Conservation (phyloP, 1,140 invertebrate genomes). For the Zaprionus kolodkinae region DNA sequence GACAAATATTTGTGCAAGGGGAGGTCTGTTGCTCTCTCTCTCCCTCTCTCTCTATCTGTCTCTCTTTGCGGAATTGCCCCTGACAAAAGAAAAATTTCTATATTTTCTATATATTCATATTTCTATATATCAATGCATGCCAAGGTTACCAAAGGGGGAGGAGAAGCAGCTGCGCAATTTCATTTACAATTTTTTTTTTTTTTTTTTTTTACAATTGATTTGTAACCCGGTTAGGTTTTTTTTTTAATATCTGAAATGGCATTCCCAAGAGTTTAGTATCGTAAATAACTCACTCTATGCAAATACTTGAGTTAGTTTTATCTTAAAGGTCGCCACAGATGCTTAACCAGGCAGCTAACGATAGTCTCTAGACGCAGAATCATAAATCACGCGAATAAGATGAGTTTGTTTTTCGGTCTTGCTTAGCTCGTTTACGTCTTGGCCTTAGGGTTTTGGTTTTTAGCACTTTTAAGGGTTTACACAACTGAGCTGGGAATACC, state of each 20-base stretch:
- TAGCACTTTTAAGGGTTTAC: constrained; percentile 5
- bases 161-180: constrained; percentile 61
- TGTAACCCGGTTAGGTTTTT: constrained; percentile 16
- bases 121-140: constrained; percentile 17
- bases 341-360: neutral
- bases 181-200: constrained; percentile 62
- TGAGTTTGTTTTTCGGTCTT: constrained; percentile 18
- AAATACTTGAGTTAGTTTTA: constrained; percentile 16
- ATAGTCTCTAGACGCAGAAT: neutral
- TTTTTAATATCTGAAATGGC: constrained; percentile 21
- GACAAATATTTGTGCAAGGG: constrained; percentile 65
- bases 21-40: constrained; percentile 21
- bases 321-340: constrained; percentile 23
- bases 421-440: neutral
- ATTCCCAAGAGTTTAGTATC: constrained; percentile 15
- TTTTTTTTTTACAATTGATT: constrained; percentile 60
- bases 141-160: neutral
- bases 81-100: constrained; percentile 33
- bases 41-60: too few species aligned
- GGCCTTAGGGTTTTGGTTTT: neutral
- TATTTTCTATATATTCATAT: constrained; percentile 9
- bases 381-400: constrained; percentile 15
- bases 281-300: constrained; percentile 15
- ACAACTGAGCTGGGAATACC: neutral
- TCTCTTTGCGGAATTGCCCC: constrained; percentile 44